Base-by-base conservation (phyloP, 2,797 vertebrate species). In the Furcifer pardalis region DNA sequence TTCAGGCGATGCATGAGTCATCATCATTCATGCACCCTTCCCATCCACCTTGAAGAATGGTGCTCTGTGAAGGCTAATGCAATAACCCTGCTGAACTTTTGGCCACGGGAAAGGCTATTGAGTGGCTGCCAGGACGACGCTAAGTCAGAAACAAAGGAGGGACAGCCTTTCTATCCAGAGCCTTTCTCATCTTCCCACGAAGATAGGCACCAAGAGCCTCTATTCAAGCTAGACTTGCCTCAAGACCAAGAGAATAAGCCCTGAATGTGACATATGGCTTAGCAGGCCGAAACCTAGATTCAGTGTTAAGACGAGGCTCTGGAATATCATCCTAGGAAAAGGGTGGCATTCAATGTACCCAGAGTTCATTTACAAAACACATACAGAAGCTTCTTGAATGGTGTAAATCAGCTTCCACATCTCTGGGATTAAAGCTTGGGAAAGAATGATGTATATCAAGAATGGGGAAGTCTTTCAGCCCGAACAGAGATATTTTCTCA, bases 241-340 rank as follows among this genome's bases (percentile, higher is more conserved):
- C 0, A 65, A 0, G 15, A n/a, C 81, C 8, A 0, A 0, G 27
- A 42, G 74, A 76, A 82, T 3, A 32, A 30, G 35, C 7, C n/a
- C 66, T 56, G 3, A 7, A 19, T 66, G 17, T n/a, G n/a, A n/a
- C n/a, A 52, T 15, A 23, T 56, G 3, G 52, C 52, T 56, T 56
- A 56, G 52, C 52, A 19, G 52, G 52, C 52, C 52, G 2, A 21
- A 21, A 46, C 3, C 7, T n/a, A 32, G 4, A 25, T 60, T 60
- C 9, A 59, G 3, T 32, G 49, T 7, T 32, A 21, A 27, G 52
- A 59, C 23, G 9, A 25, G 8, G 19, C 60, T n/a, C n/a, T n/a
- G n/a, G n/a, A n/a, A n/a, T n/a, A 66, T 32, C 42, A 46, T 23
- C 40, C 32, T 32, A 13, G n/a, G 42, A 21, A 44, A 63, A 12